Evolutionary conservation across 2,888 invertebrate species (phyloP).

Genomic region (Trachelus stipa): DNA sequence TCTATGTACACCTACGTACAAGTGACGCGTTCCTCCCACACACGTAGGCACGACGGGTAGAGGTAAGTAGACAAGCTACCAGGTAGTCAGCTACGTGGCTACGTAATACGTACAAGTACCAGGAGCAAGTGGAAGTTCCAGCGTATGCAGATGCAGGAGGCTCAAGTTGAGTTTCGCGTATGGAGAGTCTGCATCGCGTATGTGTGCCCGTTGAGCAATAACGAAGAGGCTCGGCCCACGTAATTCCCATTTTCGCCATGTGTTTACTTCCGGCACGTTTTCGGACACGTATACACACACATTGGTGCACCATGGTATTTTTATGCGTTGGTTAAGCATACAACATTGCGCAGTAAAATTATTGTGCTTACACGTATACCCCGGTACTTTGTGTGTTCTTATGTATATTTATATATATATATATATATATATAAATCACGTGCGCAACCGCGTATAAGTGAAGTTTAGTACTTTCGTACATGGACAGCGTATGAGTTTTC

Average conservation of each 20-base stretch:
- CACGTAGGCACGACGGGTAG: no score
- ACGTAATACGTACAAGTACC: not conserved
- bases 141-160: not conserved
- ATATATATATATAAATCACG: not conserved
- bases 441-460: not conserved
- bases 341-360: not conserved
- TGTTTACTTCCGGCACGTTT: not conserved
- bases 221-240: not conserved
- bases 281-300: not conserved
- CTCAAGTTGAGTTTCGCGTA: not conserved
- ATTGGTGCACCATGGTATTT: not conserved
- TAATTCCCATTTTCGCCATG: not conserved
- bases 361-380: not conserved
- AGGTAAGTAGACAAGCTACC: not conserved
- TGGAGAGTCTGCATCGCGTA: not conserved
- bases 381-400: not conserved
- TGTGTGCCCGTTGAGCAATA: not conserved
- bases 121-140: not conserved
- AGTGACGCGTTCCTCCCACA: not conserved
- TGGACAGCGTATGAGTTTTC: not conserved
- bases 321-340: not conserved
- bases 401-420: no score
- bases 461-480: not conserved
- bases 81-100: not conserved
- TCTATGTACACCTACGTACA: not conserved